Percentiles rank a stretch among this genome's conserved stretches.
Evolutionary conservation across 1,140 invertebrate genomes (phyloP).

Genomic region (Nephotettix cincticeps): DNA sequence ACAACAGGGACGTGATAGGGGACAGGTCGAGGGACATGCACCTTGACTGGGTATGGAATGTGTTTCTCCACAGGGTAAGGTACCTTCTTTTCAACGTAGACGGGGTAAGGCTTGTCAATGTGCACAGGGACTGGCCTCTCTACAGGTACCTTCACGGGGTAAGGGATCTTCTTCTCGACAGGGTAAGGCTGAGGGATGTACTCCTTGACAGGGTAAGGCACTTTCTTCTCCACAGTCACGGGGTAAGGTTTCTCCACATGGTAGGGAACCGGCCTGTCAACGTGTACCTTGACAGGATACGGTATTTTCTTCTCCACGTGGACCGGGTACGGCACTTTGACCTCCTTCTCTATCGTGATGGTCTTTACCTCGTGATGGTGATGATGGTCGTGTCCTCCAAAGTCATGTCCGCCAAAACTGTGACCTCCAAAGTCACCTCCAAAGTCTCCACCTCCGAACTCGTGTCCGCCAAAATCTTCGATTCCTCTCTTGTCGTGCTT

Average conservation of each 20-base stretch:
- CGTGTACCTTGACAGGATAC: slow-evolving; percentile 54
- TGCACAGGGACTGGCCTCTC: slow-evolving; percentile 45
- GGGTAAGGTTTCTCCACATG: slow-evolving; percentile 36
- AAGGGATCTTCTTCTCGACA: slow-evolving; percentile 35
- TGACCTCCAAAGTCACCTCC: slow-evolving; percentile 1
- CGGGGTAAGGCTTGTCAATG: slow-evolving; percentile 61
- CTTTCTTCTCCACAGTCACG: slow-evolving; percentile 39
- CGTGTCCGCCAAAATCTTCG: slow-evolving; percentile 37
- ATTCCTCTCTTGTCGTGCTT: slow-evolving; percentile 54
- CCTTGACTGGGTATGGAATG: slow-evolving; percentile 50
- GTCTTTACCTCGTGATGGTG: slow-evolving; percentile 5
- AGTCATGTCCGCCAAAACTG: slow-evolving; percentile 11
- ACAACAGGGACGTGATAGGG: slow-evolving; percentile 15
- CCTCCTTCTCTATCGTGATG: slow-evolving; percentile 42
- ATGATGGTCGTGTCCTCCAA: slow-evolving; percentile 34
- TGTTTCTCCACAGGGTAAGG: slow-evolving; percentile 58
- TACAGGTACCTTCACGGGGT: slow-evolving; percentile 25
- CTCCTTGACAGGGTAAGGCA: slow-evolving; percentile 58
- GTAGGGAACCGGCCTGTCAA: slow-evolving; percentile 39
- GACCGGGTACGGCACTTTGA: slow-evolving; percentile 66
- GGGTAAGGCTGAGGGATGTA: slow-evolving; percentile 43
- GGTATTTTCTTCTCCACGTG: slow-evolving; percentile 47
- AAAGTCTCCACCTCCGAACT: slow-evolving; percentile 43
- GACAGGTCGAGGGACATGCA: slow-evolving; percentile 29
- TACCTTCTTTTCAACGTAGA: slow-evolving; percentile 62